Conservation (phyloP, 2,888 invertebrate species). For the Epirrita christyi region DNA sequence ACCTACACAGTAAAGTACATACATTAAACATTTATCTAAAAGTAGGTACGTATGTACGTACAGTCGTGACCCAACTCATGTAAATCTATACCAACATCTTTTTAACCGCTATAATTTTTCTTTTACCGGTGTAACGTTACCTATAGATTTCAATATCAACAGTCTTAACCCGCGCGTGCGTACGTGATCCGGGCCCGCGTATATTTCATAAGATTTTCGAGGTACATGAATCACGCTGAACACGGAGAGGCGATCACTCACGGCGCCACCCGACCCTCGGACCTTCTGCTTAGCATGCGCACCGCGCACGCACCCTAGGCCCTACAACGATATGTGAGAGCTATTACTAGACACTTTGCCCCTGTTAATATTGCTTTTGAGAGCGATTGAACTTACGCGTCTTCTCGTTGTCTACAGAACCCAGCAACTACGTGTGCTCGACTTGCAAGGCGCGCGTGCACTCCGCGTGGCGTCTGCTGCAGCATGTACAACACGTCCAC, state of each 20-base stretch:
- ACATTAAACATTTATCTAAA: too few relatives aligned
- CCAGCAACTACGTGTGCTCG: conserved; percentile 96
- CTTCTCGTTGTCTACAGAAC: conserved; percentile 88
- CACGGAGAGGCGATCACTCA: conserved; percentile 83
- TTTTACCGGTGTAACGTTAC: conserved; percentile 69
- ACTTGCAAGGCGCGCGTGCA: conserved; percentile 96
- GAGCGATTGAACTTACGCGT: conserved; percentile 55
- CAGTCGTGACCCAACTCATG: conserved; percentile 23
- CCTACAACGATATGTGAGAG: conserved; percentile 83
- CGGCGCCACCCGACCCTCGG: conserved; percentile 74
- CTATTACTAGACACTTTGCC: conserved; percentile 85
- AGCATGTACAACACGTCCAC: conserved; percentile 97
- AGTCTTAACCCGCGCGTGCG: conserved; percentile 79
- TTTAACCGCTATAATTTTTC: conserved; percentile 48
- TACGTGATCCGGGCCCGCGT: conserved; percentile 80
- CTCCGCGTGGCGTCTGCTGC: conserved; percentile 97
- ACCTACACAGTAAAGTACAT: too few relatives aligned
- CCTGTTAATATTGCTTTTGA: conserved; percentile 82
- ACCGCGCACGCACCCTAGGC: conserved; percentile 77
- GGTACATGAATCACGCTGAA: conserved; percentile 84
- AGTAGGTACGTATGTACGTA: too few relatives aligned
- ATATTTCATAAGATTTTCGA: conserved; percentile 85
- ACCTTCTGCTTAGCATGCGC: conserved; percentile 79
- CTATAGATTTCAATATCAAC: conserved; percentile 84
- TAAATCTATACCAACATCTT: conserved; percentile 38